phyloP scores from a whole-genome alignment of 2,797 vertebrate species.

The Typhlichthys eigenmanni region DNA sequence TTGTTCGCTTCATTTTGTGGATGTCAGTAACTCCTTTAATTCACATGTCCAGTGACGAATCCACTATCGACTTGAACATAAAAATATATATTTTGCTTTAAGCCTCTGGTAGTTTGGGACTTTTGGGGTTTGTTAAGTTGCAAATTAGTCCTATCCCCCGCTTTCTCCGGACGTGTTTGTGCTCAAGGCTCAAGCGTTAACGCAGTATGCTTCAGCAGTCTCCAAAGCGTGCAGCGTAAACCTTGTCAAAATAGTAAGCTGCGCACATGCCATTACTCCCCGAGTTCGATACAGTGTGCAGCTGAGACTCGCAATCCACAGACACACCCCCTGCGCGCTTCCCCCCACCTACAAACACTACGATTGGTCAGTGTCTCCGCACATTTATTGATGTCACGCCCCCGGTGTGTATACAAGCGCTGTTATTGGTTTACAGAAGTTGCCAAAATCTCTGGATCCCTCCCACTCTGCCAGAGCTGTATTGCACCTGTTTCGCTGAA shows the following conservation, averaged over 20 bases:
- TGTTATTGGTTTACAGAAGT: constrained; percentile 54
- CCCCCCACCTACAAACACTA: constrained; percentile 52
- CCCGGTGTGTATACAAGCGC: constrained; percentile 5
- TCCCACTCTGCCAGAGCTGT: constrained; percentile 28
- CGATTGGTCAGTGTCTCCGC: constrained; percentile 65
- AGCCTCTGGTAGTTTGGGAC: constrained; percentile 63
- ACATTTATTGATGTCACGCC: constrained; percentile 46
- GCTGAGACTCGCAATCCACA: constrained; percentile 67
- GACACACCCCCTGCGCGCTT: constrained; percentile 69
- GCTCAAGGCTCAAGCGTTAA: constrained; percentile 12
- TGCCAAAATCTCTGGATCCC: constrained; percentile 35
- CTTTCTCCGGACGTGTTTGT: constrained; percentile 12
- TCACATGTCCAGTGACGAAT: constrained; percentile 81
- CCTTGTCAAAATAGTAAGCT: constrained; percentile 69
- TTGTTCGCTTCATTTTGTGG: constrained; percentile 76
- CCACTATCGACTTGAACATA: constrained; percentile 52
- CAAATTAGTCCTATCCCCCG: constrained; percentile 44
- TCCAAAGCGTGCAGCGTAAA: constrained; percentile 54
- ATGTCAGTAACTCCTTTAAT: constrained; percentile 73
- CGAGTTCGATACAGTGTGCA: constrained; percentile 75
- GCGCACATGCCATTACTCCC: constrained; percentile 77
- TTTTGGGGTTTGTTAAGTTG: constrained; percentile 60
- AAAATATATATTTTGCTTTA: constrained; percentile 35
- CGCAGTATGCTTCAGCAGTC: constrained; percentile 31
- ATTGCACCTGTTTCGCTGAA: constrained; percentile 66